Evolutionary conservation across 37 sponge, comb jelly and placozoan genomes (phyloP).

Genomic region (Ephydatia muelleri): DNA sequence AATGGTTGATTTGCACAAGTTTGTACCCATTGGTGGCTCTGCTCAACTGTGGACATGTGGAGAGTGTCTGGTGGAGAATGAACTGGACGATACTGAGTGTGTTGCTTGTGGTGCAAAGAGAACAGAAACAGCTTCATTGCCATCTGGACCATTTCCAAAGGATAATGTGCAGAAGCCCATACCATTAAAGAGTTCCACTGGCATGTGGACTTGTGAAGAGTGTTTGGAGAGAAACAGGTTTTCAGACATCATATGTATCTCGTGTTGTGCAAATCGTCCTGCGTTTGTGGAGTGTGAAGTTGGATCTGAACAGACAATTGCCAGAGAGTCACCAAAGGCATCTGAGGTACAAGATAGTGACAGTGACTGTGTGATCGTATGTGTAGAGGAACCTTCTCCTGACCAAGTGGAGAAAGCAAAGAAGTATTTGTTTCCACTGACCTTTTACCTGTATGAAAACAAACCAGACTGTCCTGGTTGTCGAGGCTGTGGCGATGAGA

Average conservation of each 20-base stretch:
- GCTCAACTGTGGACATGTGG: slow-evolving; percentile 12
- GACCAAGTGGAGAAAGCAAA: slow-evolving; percentile 57
- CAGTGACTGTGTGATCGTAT: slow-evolving; percentile 55
- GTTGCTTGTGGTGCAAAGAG: slow-evolving; percentile 18
- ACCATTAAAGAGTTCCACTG: not conserved
- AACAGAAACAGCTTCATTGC: not conserved
- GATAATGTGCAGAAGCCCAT: not conserved
- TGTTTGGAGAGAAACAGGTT: not conserved
- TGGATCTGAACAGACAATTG: not conserved
- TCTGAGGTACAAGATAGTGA: slow-evolving; percentile 18
- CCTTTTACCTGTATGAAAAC: slow-evolving; percentile 76
- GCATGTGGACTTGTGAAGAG: not conserved
- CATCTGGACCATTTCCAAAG: not conserved
- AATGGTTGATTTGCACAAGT: not conserved
- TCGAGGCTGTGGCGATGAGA: slow-evolving; percentile 74
- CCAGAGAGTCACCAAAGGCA: too few species aligned
- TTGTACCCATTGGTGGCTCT: not conserved
- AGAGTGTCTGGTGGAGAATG: slow-evolving; percentile 30
- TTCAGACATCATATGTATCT: not conserved
- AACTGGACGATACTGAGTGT: not conserved
- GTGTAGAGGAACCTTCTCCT: slow-evolving; percentile 57
- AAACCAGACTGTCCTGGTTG: slow-evolving; percentile 79
- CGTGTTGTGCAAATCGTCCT: not conserved
- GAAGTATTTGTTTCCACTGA: slow-evolving; percentile 60
- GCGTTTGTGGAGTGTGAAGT: not conserved